Percentiles rank a stretch among this genome's conserved stretches.
Evolutionary conservation across 2,888 invertebrate species (phyloP).

Genomic region (Nephrotoma appendiculata): DNA sequence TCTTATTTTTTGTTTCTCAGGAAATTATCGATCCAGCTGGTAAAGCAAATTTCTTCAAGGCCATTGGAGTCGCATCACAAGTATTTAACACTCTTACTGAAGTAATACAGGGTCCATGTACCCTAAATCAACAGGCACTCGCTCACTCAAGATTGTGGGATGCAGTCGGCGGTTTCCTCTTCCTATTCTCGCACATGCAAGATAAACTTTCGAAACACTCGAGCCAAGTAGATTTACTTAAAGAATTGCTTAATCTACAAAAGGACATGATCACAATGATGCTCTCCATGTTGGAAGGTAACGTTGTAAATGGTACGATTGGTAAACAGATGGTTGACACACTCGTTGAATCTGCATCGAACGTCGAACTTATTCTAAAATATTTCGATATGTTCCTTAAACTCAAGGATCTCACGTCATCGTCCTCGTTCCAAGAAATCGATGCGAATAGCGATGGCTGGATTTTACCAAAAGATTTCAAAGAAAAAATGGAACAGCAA

Average conservation of each 20-base stretch:
- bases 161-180: conserved; percentile 98
- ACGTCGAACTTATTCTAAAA: conserved; percentile 93
- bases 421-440: conserved; percentile 84
- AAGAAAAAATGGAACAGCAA: conserved; percentile 97
- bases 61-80: conserved; percentile 95
- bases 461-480: conserved; percentile 97
- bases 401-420: conserved; percentile 84
- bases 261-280: conserved; percentile 99
- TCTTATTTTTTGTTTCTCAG: conserved; percentile 22
- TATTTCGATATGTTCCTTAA: conserved; percentile 99
- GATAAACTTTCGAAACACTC: conserved; percentile 97
- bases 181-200: conserved; percentile 99
- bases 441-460: conserved; percentile 94
- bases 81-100: conserved; percentile 99
- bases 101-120: conserved; percentile 95
- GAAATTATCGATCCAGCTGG: conserved; percentile 94
- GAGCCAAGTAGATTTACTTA: conserved; percentile 91
- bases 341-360: conserved; percentile 92
- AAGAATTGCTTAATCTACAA: conserved; percentile 93
- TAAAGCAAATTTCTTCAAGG: conserved; percentile 97
- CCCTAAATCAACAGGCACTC: conserved; percentile 95
- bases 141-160: conserved; percentile 99
- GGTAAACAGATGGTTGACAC: conserved; percentile 99
- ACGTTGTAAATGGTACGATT: conserved; percentile 92
- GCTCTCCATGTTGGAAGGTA: conserved; percentile 99